Percentiles rank a stretch among this genome's conserved stretches.
These are phyloP conservation scores for Labia minor DNA, from an alignment of 2,888 invertebrate species.

Conservation along the genomic window DNA sequence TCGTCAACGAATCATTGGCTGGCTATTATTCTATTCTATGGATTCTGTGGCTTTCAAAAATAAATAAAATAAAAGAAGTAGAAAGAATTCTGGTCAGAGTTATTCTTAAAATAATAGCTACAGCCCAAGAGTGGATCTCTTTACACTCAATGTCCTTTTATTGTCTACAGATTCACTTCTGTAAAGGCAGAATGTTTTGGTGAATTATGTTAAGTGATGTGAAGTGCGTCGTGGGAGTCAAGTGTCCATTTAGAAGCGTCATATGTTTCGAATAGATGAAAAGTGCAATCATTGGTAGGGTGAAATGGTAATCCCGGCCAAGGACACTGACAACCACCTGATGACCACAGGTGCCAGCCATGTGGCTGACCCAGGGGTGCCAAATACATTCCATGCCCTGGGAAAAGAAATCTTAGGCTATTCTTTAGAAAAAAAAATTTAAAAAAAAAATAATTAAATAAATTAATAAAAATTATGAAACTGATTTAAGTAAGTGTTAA, in stretches of 20 bases:
- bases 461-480: no score
- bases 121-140: not conserved
- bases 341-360: not conserved
- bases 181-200: not conserved
- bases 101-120: no score
- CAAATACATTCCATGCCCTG: not conserved
- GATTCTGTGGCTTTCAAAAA: no score
- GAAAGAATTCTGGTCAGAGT: no score
- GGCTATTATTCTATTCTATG: no score
- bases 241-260: not conserved
- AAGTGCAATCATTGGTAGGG: not conserved
- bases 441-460: no score
- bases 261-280: not conserved
- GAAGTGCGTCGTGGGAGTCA: not conserved
- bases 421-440: no score
- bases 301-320: not conserved
- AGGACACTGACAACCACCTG: not conserved
- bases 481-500: no score
- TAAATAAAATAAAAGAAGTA: no score
- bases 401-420: not conserved
- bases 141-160: not conserved
- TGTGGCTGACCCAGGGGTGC: slow-evolving; percentile 2
- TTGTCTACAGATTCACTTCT: not conserved
- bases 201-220: not conserved
- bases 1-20: no score